phyloP scores from a whole-genome alignment of 2,888 invertebrate species.

The Julus scanicus region DNA sequence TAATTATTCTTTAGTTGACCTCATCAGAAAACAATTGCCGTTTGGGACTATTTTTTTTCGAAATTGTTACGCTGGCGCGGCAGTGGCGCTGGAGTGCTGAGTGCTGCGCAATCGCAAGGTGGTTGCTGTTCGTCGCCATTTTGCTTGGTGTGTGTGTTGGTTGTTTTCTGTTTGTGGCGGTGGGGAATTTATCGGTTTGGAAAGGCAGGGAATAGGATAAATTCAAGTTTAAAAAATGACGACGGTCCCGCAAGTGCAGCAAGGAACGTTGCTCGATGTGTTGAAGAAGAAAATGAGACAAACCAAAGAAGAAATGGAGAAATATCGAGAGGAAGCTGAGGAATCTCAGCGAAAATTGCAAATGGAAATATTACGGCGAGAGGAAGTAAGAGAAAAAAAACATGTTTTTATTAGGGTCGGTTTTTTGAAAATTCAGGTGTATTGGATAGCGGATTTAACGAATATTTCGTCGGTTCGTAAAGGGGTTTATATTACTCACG shows the following conservation, averaged over 20 bases:
- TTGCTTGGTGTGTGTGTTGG: conserved; percentile 47
- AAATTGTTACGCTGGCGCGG: background rate
- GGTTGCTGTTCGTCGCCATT: conserved; percentile 52
- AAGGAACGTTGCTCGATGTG: conserved; percentile 94
- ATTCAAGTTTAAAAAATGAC: conserved; percentile 60
- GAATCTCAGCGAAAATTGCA: conserved; percentile 94
- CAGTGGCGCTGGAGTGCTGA: background rate
- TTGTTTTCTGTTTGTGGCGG: conserved; percentile 52
- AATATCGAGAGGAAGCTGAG: conserved; percentile 97
- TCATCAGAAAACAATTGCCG: background rate
- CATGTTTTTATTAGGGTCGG: background rate
- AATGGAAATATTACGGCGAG: conserved; percentile 94
- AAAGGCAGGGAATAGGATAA: conserved; percentile 24
- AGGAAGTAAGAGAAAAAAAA: conserved; percentile 84
- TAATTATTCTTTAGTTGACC: background rate
- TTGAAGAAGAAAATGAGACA: conserved; percentile 99
- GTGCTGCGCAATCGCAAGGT: background rate
- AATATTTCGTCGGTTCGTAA: background rate
- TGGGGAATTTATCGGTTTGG: conserved; percentile 38
- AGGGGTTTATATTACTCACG: background rate
- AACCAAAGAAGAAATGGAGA: conserved; percentile 98
- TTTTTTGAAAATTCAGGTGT: background rate
- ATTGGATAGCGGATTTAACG: background rate
- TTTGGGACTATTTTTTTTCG: background rate
- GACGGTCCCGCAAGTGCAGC: conserved; percentile 71